phyloP scores from a whole-genome alignment of 1,140 invertebrate species.

The Caenorhabditis brenneri region DNA sequence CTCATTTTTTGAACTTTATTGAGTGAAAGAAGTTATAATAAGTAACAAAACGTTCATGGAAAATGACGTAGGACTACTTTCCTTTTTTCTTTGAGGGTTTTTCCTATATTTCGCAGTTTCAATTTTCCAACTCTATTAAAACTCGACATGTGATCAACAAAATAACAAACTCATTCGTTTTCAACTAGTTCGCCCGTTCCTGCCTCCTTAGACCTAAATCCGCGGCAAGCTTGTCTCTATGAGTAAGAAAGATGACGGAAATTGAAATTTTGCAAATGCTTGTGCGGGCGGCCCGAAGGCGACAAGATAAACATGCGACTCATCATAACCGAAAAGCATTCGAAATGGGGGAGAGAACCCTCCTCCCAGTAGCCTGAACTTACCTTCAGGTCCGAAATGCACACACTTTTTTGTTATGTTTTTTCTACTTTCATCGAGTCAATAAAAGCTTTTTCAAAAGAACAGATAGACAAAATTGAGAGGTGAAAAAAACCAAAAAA shows the following conservation, averaged over 20 bases:
- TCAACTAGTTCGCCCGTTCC: not conserved
- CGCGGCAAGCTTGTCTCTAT: not conserved
- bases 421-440: not conserved
- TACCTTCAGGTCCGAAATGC: not conserved
- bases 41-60: not conserved
- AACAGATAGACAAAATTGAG: not conserved
- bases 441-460: not conserved
- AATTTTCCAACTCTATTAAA: not conserved
- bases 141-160: not conserved
- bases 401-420: not conserved
- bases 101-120: not conserved
- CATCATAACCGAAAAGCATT: conserved; percentile 27
- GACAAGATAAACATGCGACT: conserved; percentile 8
- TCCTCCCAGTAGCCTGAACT: not conserved
- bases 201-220: conserved; percentile 15
- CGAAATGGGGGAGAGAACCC: not conserved
- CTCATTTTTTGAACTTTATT: no score
- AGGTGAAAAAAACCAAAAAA: not conserved
- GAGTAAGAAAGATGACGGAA: not conserved
- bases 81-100: no score
- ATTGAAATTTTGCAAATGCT: not conserved
- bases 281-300: not conserved
- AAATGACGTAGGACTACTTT: not conserved
- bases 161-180: not conserved
- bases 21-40: no score